These are phyloP conservation scores for Vandiemenella viatica DNA, from an alignment of 2,888 invertebrate genomes.

Conservation along the genomic window DNA sequence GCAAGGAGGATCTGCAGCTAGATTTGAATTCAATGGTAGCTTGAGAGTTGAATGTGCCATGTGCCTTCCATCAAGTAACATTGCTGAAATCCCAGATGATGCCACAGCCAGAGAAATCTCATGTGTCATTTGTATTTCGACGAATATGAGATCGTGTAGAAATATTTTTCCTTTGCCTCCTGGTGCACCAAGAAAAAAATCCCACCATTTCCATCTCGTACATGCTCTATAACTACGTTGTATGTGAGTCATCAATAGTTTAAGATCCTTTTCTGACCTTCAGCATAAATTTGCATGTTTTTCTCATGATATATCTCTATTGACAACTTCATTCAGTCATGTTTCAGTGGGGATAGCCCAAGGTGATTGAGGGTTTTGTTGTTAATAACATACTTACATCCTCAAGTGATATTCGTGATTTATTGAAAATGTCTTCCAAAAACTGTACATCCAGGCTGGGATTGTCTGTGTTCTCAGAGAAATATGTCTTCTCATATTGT, in stretches of 20 bases:
- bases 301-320: not conserved
- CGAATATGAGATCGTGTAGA: not conserved
- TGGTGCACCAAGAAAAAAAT: not conserved
- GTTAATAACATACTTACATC: not conserved
- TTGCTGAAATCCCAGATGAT: not conserved
- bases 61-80: not conserved
- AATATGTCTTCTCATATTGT: not conserved
- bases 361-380: not conserved
- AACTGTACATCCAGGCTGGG: not conserved
- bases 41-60: not conserved
- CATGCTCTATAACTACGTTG: not conserved
- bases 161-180: not conserved
- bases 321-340: not conserved
- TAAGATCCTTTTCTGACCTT: not conserved
- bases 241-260: not conserved
- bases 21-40: not conserved
- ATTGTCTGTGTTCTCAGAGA: not conserved
- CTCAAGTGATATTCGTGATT: not conserved
- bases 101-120: not conserved
- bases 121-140: not conserved
- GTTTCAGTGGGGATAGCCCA: not conserved
- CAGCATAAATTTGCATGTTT: not conserved
- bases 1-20: not conserved
- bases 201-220: not conserved
- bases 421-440: not conserved